A percentile compares a stretch with the other conserved stretches of the same genome.
Conservation (phyloP, 2,797 vertebrate species). For the Morelia viridis region DNA sequence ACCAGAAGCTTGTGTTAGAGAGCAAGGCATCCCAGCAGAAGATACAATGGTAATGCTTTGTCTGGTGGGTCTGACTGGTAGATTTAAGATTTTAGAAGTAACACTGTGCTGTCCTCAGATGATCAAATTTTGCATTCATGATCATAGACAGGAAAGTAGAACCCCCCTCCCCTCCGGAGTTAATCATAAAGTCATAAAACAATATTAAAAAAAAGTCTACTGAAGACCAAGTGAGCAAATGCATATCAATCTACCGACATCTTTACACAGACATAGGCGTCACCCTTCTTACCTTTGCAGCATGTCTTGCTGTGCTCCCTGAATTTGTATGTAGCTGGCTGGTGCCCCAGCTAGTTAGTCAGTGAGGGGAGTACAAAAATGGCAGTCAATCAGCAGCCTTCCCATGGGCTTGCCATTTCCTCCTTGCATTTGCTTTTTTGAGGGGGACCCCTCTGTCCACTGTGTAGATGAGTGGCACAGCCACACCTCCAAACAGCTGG, state of each 20-base stretch:
- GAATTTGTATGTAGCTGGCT: background rate
- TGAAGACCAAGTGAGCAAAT: background rate
- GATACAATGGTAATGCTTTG: conserved; percentile 83
- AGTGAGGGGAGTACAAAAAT: background rate
- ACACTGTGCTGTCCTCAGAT: background rate
- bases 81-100: background rate
- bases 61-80: background rate
- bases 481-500: too few species aligned
- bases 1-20: conserved; percentile 93
- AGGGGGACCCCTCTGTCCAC: too few species aligned
- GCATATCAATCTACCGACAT: background rate
- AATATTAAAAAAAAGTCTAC: background rate
- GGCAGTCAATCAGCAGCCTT: background rate
- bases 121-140: background rate
- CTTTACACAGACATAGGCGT: background rate
- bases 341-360: background rate
- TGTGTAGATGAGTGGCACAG: too few species aligned
- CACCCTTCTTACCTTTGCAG: background rate
- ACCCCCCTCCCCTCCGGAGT: background rate
- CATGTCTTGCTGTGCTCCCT: background rate
- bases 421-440: background rate
- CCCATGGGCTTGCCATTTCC: background rate
- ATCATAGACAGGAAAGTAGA: background rate
- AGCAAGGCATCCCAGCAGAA: conserved; percentile 95
- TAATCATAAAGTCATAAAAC: background rate